Evolutionary conservation across 2,888 invertebrate genomes (phyloP), one percentile per base, ranked within the genome.

Genomic region (Ophonus ardosiacus): DNA sequence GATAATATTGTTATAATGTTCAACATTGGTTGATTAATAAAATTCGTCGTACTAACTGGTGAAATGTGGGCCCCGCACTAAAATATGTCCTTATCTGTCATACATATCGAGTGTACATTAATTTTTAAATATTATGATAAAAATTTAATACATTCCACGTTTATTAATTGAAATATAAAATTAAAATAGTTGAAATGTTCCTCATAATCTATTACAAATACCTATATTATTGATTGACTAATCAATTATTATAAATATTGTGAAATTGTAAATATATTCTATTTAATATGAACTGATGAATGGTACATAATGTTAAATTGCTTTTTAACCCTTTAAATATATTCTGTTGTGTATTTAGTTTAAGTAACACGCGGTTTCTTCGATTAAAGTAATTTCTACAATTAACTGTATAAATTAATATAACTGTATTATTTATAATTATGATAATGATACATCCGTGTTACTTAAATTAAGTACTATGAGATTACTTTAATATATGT

Each of bases 81-180:
- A 84, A 78, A 84, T 18, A 78, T 59, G 63, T 78, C 84, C 84
- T 84, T 84, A 84, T 84, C 76, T 78, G 38, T 84, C 63, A 84
- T 61, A 84, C 84, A 84, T 84, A 84, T 84, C 84, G 84, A 78
- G 78, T 82, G 68, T 57, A 82, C 40, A 82, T 83, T 74, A 40
- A 78, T 78, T 84, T 59, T 61, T 74, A 84, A 84, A 78, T 78
- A 76, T 76, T 74, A 83, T 83, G 59, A 82, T 71, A 74, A 84
- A 76, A 43, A 74, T 76, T 40, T 38, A 88, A 88, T 87, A 89
- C 90, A 89, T 90, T 90, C 89, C 90, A 90, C 89, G 88, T 88
- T 89, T 90, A 90, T 89, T 90, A 89, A 87, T 88, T 88, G 87
- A 88, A 88, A 88, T 57, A 84, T 78, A 78, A 84, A 57, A 76